Percentiles rank a stretch among this genome's conserved stretches.
phyloP scores from a whole-genome alignment of 2,113 vertebrate genomes.

The Gallinago paraguaiae region DNA sequence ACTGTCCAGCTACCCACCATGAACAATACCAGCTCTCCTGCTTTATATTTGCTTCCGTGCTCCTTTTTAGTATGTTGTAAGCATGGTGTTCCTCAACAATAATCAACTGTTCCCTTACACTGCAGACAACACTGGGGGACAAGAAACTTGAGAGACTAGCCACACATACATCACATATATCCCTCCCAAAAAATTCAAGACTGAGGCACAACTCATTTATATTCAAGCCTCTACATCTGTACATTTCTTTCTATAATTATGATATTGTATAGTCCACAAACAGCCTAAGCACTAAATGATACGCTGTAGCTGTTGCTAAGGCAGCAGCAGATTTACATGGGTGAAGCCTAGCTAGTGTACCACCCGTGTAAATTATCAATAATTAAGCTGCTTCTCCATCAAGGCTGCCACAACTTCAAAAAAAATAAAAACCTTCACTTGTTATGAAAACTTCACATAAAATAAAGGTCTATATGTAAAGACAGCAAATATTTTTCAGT shows the following conservation, averaged over 20 bases:
- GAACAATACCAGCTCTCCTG: neutral
- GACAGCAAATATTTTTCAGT: neutral
- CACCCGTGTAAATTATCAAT: constrained; percentile 20
- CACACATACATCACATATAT: fast-evolving
- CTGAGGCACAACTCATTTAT: neutral
- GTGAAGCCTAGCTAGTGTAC: neutral
- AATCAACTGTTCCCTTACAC: neutral
- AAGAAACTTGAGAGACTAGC: neutral
- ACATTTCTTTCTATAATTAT: constrained; percentile 36
- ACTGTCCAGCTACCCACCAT: neutral
- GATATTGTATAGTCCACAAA: constrained; percentile 46
- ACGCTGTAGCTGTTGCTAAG: constrained; percentile 46
- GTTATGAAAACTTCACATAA: neutral
- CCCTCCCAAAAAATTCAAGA: neutral
- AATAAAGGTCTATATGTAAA: neutral
- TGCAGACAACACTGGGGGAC: neutral
- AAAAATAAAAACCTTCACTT: neutral
- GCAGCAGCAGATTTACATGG: constrained; percentile 33
- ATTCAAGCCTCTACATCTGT: neutral
- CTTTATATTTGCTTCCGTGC: neutral
- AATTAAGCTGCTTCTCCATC: constrained; percentile 29
- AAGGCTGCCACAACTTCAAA: neutral
- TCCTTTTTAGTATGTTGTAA: neutral
- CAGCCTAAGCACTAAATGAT: constrained; percentile 62
- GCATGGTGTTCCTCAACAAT: neutral